Evolutionary conservation across 2,888 invertebrate species (phyloP).

Genomic region (Phrixothrix hirtus): DNA sequence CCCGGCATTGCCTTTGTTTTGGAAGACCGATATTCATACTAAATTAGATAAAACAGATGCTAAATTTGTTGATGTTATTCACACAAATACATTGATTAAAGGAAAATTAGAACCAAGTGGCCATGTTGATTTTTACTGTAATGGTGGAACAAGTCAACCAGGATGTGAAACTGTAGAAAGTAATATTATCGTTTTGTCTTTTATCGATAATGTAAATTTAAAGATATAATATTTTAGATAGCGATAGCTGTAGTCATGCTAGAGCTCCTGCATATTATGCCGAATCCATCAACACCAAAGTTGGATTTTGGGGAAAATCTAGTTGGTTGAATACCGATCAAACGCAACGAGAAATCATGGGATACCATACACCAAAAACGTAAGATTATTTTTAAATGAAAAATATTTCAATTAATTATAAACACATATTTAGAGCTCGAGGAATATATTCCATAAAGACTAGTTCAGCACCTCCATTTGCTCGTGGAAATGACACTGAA

Average conservation of each 20-base stretch:
- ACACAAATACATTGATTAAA: slow-evolving; percentile 63
- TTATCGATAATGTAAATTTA: too few relatives aligned
- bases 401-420: neutral
- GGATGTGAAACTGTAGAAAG: slow-evolving; percentile 56
- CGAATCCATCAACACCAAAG: slow-evolving; percentile 59
- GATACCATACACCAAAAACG: slow-evolving; percentile 9
- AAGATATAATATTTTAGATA: too few relatives aligned
- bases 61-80: slow-evolving; percentile 66
- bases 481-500: neutral
- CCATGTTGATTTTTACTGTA: slow-evolving; percentile 63
- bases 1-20: slow-evolving; percentile 68
- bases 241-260: slow-evolving; percentile 63
- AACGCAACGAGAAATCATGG: slow-evolving; percentile 16
- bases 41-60: slow-evolving; percentile 64
- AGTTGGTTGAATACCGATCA: slow-evolving; percentile 3
- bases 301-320: slow-evolving; percentile 62
- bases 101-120: slow-evolving; percentile 62
- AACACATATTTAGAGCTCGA: neutral
- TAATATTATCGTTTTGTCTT: slow-evolving; percentile 21
- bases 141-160: slow-evolving; percentile 63
- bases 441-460: neutral
- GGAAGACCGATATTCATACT: slow-evolving; percentile 53
- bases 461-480: neutral
- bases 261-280: slow-evolving; percentile 64
- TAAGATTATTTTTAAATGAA: neutral